Conservation (phyloP, 92 coral and sea anemone species). For the Isaurus tuberculatus region DNA sequence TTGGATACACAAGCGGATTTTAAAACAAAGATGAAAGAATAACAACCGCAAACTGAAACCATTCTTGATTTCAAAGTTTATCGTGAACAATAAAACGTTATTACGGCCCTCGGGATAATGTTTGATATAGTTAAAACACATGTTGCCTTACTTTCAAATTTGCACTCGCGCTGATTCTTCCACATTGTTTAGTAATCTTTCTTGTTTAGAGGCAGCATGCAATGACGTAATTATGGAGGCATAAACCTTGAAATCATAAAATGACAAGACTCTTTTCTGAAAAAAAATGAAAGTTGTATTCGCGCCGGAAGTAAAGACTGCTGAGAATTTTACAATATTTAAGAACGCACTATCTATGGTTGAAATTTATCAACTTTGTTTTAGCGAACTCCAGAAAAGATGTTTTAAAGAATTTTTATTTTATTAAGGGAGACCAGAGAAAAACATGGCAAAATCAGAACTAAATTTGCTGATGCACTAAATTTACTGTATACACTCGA, state of each 20-base stretch:
- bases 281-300: too few relatives aligned
- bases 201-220: neutral
- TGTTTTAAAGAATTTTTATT: too few relatives aligned
- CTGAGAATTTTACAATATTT: too few relatives aligned
- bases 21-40: neutral
- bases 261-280: neutral
- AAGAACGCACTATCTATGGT: neutral
- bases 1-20: neutral
- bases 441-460: neutral
- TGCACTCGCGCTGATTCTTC: neutral
- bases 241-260: neutral
- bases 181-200: neutral
- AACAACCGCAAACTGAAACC: neutral
- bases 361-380: neutral
- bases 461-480: neutral
- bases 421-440: neutral
- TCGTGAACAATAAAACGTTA: neutral
- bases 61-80: neutral
- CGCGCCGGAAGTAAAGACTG: too few relatives aligned
- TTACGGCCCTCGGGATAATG: neutral
- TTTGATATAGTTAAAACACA: neutral
- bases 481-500: too few relatives aligned
- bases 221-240: neutral
- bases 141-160: neutral
- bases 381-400: neutral